Evolutionary conservation across 2,113 vertebrate genomes (phyloP).

Genomic region (Nettapus auritus): DNA sequence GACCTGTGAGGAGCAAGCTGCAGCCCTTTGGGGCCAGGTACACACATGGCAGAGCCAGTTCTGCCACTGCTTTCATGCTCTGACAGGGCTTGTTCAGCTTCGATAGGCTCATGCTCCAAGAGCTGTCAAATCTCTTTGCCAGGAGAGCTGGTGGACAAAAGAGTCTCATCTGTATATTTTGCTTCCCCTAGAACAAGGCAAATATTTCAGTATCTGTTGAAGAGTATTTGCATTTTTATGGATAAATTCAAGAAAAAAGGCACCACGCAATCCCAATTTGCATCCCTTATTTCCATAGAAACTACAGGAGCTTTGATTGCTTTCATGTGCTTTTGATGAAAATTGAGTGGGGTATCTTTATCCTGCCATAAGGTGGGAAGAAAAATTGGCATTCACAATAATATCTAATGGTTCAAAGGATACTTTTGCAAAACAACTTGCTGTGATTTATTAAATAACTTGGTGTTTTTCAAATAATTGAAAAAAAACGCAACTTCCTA

Average conservation of each 20-base stretch:
- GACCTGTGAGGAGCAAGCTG: neutral
- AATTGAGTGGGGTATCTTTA: slow-evolving; percentile 50
- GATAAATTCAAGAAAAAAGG: slow-evolving; percentile 71
- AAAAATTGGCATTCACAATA: slow-evolving; percentile 36
- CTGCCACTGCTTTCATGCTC: fast-evolving
- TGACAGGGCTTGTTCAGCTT: neutral
- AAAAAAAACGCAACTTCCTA: neutral
- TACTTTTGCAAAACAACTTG: slow-evolving; percentile 47
- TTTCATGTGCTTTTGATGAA: slow-evolving; percentile 72
- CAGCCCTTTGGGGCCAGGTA: neutral
- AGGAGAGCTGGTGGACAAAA: slow-evolving; percentile 34
- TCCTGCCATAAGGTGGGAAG: slow-evolving; percentile 18
- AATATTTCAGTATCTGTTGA: slow-evolving; percentile 59
- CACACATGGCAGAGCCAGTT: neutral
- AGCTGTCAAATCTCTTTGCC: neutral
- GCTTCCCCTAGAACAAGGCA: slow-evolving; percentile 36
- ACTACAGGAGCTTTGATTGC: slow-evolving; percentile 64
- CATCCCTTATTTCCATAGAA: slow-evolving; percentile 73
- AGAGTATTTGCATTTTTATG: slow-evolving; percentile 72
- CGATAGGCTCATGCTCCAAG: fast-evolving
- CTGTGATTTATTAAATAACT: slow-evolving; percentile 52
- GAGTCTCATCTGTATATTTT: neutral
- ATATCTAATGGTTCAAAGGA: slow-evolving; percentile 57
- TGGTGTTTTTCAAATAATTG: slow-evolving; percentile 25
- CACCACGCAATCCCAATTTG: slow-evolving; percentile 67